Base-by-base conservation (phyloP, 2,888 invertebrate genomes). In the Eubasilissa splendida region DNA sequence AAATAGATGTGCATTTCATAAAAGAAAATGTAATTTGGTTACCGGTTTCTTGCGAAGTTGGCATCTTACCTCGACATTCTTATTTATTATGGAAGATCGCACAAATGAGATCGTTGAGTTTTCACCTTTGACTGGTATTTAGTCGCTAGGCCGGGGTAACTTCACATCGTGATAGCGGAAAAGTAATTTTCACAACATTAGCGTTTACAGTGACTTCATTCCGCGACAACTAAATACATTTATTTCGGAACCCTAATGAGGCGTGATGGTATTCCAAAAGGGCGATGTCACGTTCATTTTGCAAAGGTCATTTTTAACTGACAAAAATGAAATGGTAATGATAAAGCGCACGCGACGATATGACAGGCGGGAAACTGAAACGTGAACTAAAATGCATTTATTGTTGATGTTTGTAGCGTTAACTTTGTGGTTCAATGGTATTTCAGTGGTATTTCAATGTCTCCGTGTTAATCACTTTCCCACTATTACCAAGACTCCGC, bases 221-320 rank as follows among this genome's bases (percentile, higher is more conserved):
- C 22, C 53, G 22, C n/a, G 22, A 50, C 63, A 31, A 53, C 14
- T 70, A 14, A 53, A 31, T 73, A 70, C 56, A 33, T 75, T 75
- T 60, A 75, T 75, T 75, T 60, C 60, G 12, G 59, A 50, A 10
- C 59, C 50, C 50, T 60, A 75, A 75, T 75, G 75, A 53, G 52
- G 75, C 75, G 75, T 75, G 75, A 52, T 75, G 75, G 12, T 73
- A 75, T 75, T 75, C 59, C 42, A 14, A 75, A 75, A 75, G 75
- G 75, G 59, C 75, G 22, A 31, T 60, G 22, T 42, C 60, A 50
- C 12, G 14, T 60, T 75, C 22, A 10, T 31, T 59, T 75, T 14
- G 14, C 7, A 75, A 75, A 75, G 52, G 75, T 75, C 75, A 60
- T 11, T 75, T 60, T 31, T 60, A 75, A 14, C 60, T 5, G 75